Evolutionary conservation across 2,888 invertebrate genomes (phyloP), one percentile per base, ranked within the genome.

Genomic region (Lithophane leautieri): DNA sequence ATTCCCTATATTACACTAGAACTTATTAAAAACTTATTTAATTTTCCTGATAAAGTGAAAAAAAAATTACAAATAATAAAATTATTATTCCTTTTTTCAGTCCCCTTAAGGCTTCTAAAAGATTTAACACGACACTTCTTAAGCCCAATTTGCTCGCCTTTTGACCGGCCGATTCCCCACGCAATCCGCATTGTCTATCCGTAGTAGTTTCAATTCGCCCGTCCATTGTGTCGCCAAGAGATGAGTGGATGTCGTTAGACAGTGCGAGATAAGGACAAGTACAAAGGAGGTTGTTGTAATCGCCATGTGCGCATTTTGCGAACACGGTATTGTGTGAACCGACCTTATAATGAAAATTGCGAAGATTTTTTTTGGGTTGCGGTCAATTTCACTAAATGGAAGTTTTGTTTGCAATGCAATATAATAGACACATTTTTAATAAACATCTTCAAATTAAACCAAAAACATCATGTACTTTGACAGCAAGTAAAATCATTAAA

Each of bases 231-330:
- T 92, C 92, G 86, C 78, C 85, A 81, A 71, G 92, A 92, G 94
- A 94, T 93, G 96, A 96, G 96, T 95, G 95, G 95, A 94, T 90
- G 94, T 95, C 96, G 94, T 96, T 96, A 96, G 94, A 88, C 90
- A 92, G 91, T 93, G 89, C 88, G 90, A 92, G 96, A 96, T 96
- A 96, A 95, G 94, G 90, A 91, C 89, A 90, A 89, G 91, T 93
- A 96, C 95, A 95, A 95, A 94, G 91, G 94, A 93, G 91, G 91
- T 91, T 89, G 91, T 90, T 92, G 95, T 96, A 91, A 95, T 95
- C 94, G 92, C 88, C 88, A 90, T 91, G 92, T 90, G 92, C 91
- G 91, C 94, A 88, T 91, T 91, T 90, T 61, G 84, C 62, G 86
- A 79, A 76, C 67, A 61, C 34, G 74, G 71, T 75, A 71, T 82